Conservation (phyloP, 2,888 invertebrate genomes). For the Agrochola circellaris region DNA sequence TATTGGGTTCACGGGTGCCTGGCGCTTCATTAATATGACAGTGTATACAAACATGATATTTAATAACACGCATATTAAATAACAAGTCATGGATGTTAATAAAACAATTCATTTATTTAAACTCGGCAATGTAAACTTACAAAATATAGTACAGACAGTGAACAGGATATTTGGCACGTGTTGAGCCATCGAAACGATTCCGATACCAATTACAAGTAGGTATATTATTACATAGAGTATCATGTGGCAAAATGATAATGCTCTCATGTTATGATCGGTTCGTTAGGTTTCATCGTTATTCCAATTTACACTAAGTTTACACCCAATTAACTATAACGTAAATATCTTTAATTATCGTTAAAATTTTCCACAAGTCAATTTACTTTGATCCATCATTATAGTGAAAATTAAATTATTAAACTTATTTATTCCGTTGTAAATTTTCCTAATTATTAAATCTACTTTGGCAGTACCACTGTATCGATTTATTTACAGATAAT, state of each 20-base stretch:
- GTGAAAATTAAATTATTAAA: slow-evolving; percentile 41
- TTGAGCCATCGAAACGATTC: slow-evolving; percentile 72
- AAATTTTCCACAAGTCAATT: slow-evolving; percentile 40
- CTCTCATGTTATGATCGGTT: slow-evolving; percentile 9
- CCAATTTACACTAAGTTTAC: slow-evolving; percentile 50
- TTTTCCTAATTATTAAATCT: slow-evolving; percentile 54
- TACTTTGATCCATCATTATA: slow-evolving; percentile 38
- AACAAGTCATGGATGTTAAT: slow-evolving; percentile 69
- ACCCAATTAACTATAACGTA: slow-evolving; percentile 44
- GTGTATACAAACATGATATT: neutral
- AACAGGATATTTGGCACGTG: slow-evolving; percentile 79
- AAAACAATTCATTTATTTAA: slow-evolving; percentile 84
- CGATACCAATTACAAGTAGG: slow-evolving; percentile 40
- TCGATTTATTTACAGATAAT: slow-evolving; percentile 62
- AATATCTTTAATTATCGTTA: slow-evolving; percentile 46
- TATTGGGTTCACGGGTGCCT: neutral
- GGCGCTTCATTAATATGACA: slow-evolving; percentile 4
- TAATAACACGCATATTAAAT: slow-evolving; percentile 26
- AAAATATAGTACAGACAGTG: slow-evolving; percentile 82
- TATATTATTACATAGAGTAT: slow-evolving; percentile 21
- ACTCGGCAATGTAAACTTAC: slow-evolving; percentile 84
- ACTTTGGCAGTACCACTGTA: slow-evolving; percentile 64
- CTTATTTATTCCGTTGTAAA: slow-evolving; percentile 53
- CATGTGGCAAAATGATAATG: slow-evolving; percentile 15
- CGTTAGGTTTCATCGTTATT: slow-evolving; percentile 27